These are phyloP conservation scores for Eidolon dupreanum DNA, from an alignment of 2,797 vertebrate species.

Conservation along the genomic window DNA sequence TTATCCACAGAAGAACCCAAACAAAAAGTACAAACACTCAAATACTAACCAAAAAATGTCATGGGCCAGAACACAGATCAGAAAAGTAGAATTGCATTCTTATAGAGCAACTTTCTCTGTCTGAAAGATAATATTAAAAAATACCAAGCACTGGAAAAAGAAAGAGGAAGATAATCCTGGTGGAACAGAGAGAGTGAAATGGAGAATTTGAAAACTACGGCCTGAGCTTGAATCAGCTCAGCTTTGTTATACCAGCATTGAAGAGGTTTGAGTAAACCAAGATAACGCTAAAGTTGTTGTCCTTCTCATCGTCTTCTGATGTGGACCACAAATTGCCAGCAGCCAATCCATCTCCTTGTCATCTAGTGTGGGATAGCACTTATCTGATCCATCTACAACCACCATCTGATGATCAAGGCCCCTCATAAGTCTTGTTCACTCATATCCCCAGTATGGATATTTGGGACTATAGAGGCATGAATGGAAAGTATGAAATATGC, in stretches of 20 bases:
- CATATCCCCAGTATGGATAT: neutral
- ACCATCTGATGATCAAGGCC: neutral
- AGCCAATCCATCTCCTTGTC: neutral
- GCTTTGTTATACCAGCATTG: neutral
- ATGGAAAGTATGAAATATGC: neutral
- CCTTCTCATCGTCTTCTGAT: neutral
- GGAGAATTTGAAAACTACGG: neutral
- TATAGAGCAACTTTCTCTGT: neutral
- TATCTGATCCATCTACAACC: neutral
- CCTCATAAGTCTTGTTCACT: neutral
- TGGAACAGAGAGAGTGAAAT: neutral
- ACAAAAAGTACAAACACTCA: neutral
- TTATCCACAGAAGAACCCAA: neutral
- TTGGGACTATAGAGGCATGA: neutral
- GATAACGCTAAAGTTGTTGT: neutral
- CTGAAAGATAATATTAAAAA: constrained; percentile 20
- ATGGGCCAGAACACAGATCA: neutral
- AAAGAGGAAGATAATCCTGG: neutral
- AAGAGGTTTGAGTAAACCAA: neutral
- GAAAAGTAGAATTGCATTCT: neutral
- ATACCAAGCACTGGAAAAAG: neutral
- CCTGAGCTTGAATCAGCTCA: neutral
- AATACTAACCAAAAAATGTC: neutral
- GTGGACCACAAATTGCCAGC: neutral
- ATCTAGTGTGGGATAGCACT: neutral